Evolutionary conservation across 1,140 invertebrate genomes (phyloP).

Genomic region (Caenorhabditis elegans): WBcel235 BX284603.4:13026501-13027000

Average conservation of each 20-base stretch:
- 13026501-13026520: constrained; percentile 62
- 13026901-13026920: no score
- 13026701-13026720: constrained; percentile 53
- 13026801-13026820: constrained; percentile 65
- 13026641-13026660: neutral
- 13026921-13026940: no score
- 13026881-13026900: no score
- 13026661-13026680: constrained; percentile 31
- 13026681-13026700: constrained; percentile 42
- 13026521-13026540: constrained; percentile 13
- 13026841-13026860: neutral
- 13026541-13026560: constrained; percentile 54
- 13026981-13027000: no score
- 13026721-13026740: constrained; percentile 56
- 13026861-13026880: no score
- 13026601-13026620: constrained; percentile 62
- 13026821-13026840: neutral
- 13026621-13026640: neutral
- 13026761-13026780: constrained; percentile 60
- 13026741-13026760: constrained; percentile 56
- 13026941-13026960: no score
- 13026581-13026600: constrained; percentile 67
- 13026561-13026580: constrained; percentile 67
- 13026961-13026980: no score
- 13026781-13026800: constrained; percentile 63